A percentile compares a stretch with the other conserved stretches of the same genome.
These are phyloP conservation scores for Meloe dianella DNA, from an alignment of 2,888 invertebrate species.

Conservation along the genomic window DNA sequence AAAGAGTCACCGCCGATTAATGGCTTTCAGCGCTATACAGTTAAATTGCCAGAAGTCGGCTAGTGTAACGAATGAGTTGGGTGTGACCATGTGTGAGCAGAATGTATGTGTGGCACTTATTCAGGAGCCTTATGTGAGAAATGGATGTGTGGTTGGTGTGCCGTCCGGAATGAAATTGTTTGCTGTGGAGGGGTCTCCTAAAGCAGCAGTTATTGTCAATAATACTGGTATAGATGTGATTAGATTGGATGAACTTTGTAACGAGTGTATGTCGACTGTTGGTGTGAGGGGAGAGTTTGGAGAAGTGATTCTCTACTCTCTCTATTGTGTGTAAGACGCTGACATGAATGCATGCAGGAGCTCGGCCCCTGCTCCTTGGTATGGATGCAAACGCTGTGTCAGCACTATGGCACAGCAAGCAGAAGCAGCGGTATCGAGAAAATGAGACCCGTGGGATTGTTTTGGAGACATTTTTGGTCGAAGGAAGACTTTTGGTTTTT, in stretches of 20 bases:
- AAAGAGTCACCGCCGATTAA: neutral
- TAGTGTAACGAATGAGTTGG: conserved; percentile 9
- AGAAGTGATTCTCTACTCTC: conserved; percentile 24
- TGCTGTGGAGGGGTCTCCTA: neutral
- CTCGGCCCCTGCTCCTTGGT: conserved; percentile 24
- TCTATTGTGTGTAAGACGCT: conserved; percentile 30
- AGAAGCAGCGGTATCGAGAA: neutral
- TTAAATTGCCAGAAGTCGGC: neutral
- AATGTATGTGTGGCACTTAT: conserved; percentile 6
- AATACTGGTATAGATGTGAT: neutral
- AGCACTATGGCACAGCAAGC: conserved; percentile 34
- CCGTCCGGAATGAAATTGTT: conserved; percentile 14
- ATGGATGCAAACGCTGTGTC: conserved; percentile 40
- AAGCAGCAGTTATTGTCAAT: conserved; percentile 15
- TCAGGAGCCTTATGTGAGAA: conserved; percentile 19
- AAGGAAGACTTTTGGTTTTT: conserved; percentile 25
- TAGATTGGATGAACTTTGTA: neutral
- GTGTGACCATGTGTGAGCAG: conserved; percentile 15
- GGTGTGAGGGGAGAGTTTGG: conserved; percentile 30
- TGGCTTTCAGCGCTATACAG: neutral
- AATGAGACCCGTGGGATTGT: neutral
- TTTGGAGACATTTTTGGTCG: conserved; percentile 19
- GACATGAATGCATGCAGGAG: neutral
- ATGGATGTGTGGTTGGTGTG: conserved; percentile 24
- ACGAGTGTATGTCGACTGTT: conserved; percentile 9